These are phyloP conservation scores for Rambutsinella grinnellia DNA, from an alignment of 2,888 invertebrate genomes.

Conservation along the genomic window DNA sequence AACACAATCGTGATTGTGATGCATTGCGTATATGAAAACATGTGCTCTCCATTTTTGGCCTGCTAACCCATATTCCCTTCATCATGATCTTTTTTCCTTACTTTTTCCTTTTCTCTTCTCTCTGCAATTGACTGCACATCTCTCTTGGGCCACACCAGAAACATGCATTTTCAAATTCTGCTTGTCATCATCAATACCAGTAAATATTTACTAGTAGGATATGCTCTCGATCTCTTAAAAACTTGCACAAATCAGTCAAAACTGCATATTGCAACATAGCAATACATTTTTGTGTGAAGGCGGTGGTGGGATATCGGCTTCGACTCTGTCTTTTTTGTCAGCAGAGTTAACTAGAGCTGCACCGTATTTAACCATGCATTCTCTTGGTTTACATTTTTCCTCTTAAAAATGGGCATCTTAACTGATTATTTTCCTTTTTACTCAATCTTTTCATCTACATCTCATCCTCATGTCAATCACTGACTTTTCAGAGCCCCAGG, in stretches of 20 bases:
- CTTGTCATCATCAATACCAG: slow-evolving; percentile 13
- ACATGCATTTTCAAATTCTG: too few relatives aligned
- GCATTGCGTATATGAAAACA: too few relatives aligned
- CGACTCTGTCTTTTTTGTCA: too few relatives aligned
- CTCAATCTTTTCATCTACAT: too few relatives aligned
- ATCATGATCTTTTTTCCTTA: slow-evolving; percentile 15
- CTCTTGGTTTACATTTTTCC: background rate
- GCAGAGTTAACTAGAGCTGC: slow-evolving; percentile 41
- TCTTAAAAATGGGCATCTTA: slow-evolving; percentile 3
- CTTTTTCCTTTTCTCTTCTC: slow-evolving; percentile 31
- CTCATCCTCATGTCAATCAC: too few relatives aligned
- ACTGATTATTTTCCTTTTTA: slow-evolving; percentile 7
- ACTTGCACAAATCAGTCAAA: too few relatives aligned
- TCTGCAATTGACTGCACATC: slow-evolving; percentile 10
- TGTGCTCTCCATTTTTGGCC: slow-evolving; percentile 55
- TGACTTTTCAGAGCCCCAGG: too few relatives aligned
- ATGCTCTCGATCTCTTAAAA: too few relatives aligned
- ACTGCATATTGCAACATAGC: slow-evolving; percentile 3
- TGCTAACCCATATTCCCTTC: slow-evolving; percentile 45
- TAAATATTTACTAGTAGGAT: too few relatives aligned
- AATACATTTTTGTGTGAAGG: background rate
- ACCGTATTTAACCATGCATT: slow-evolving; percentile 42
- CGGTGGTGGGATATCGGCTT: background rate
- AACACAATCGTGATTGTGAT: slow-evolving; percentile 1
- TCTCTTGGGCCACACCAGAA: too few relatives aligned